Conservation (phyloP, 92 coral and sea anemone species). For the Zoanthus gigantus region DNA sequence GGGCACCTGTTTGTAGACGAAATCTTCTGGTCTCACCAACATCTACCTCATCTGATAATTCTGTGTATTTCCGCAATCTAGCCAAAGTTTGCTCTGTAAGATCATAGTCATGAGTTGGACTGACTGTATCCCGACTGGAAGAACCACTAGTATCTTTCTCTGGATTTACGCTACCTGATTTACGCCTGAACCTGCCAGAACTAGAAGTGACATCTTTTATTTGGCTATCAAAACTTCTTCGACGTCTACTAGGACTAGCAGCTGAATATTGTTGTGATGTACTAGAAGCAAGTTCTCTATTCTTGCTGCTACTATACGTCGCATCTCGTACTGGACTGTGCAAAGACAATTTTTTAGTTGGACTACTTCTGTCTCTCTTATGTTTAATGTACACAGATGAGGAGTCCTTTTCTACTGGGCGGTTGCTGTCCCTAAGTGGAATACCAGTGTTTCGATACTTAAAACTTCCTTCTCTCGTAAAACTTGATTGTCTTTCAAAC, state of each 20-base stretch:
- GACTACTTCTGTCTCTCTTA: slow-evolving; percentile 16
- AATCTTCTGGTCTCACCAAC: not conserved
- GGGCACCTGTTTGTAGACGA: not conserved
- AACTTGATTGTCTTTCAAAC: slow-evolving; percentile 28
- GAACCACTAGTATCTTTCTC: not conserved
- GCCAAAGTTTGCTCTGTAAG: slow-evolving; percentile 33
- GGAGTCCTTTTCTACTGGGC: slow-evolving; percentile 21
- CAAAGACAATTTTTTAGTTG: not conserved
- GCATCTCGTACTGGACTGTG: slow-evolving; percentile 17
- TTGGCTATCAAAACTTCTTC: slow-evolving; percentile 16
- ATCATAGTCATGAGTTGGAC: slow-evolving; percentile 12
- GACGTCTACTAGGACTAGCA: not conserved
- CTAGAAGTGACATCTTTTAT: slow-evolving; percentile 2
- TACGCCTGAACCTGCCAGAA: not conserved
- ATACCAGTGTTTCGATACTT: not conserved
- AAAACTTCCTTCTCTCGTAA: slow-evolving; percentile 23
- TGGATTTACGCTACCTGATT: slow-evolving; percentile 9
- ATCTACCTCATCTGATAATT: slow-evolving; percentile 14
- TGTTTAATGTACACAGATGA: not conserved
- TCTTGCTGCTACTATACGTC: slow-evolving; percentile 2
- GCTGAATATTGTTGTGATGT: not conserved
- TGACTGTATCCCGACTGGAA: not conserved
- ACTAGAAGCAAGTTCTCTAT: slow-evolving; percentile 12
- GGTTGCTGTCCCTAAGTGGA: not conserved
- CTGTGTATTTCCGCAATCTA: slow-evolving; percentile 37